Evolutionary conservation across 2,113 vertebrate species (phyloP), one percentile per base, ranked within the genome.

Genomic region (Alectura lathami): DNA sequence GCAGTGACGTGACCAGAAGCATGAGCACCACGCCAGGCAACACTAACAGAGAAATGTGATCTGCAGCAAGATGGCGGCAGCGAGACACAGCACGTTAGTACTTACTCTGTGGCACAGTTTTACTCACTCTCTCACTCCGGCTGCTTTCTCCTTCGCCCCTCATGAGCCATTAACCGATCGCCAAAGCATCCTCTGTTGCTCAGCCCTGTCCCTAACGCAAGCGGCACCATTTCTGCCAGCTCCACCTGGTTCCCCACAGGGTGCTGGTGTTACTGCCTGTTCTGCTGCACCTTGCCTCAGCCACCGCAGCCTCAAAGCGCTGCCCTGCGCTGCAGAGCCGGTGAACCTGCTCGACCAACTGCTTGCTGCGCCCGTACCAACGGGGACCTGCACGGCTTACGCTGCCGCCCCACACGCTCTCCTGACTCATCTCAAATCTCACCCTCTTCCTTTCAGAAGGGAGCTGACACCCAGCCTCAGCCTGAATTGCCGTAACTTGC

Each of bases 291-390:
- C 47, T 57, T 30, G 26, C 12, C 77, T 50, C 50, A 62, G 5
- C 45, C 16, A 17, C 29, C 34, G 23, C 27, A 48, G 42, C 0
- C 1, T 6, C 22, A 2, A 38, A 69, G 38, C 0, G 0, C 40
- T 43, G 56, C 51, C 47, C 13, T 57, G 70, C 0, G 0, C 42
- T 38, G 32, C 15, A 38, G 67, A 6, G 3, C 43, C 10, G 53
- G 7, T 22, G 47, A 83, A 54, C 14, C 26, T 21, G 17, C 16
- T 64, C 23, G 26, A 27, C 14, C 6, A 22, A 30, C 2, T 8
- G 60, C 9, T 67, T 56, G 6, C 0, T 8, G 59, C 18, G 36
- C 40, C 56, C 38, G 8, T 13, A 27, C 20, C 13, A 70, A 22
- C 36, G 57, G 32, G 21, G 67, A 62, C 38, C 7, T 27, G 43